These are phyloP conservation scores for Spermophilus dauricus DNA, from an alignment of 2,113 vertebrate species.

Conservation along the genomic window DNA sequence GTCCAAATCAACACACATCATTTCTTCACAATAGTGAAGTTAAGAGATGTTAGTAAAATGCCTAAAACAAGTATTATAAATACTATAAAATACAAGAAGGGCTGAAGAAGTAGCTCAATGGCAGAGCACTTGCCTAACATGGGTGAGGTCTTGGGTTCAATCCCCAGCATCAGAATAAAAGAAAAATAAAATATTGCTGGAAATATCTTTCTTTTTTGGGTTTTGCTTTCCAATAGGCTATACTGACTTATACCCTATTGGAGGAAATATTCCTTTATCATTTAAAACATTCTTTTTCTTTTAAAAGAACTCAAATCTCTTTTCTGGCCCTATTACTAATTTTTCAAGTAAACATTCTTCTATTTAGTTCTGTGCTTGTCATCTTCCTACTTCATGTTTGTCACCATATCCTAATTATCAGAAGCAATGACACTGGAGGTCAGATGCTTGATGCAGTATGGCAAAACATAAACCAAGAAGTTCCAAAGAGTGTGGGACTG, in stretches of 20 bases:
- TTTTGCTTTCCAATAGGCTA: not conserved
- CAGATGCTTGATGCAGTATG: not conserved
- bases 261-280: not conserved
- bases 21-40: too few relatives aligned
- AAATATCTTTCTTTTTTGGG: not conserved
- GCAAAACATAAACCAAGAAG: not conserved
- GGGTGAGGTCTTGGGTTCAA: too few relatives aligned
- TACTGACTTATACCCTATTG: not conserved
- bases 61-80: not conserved
- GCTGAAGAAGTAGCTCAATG: too few relatives aligned
- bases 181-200: not conserved
- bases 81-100: not conserved
- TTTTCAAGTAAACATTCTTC: conserved; percentile 40
- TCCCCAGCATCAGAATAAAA: too few relatives aligned
- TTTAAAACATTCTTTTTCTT: not conserved
- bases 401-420: not conserved
- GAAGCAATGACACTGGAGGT: not conserved
- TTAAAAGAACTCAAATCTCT: conserved; percentile 4
- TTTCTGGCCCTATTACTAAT: not conserved
- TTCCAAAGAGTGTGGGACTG: not conserved
- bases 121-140: too few relatives aligned
- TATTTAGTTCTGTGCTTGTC: not conserved
- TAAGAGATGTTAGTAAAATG: not conserved
- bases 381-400: not conserved
- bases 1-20: too few relatives aligned